Evolutionary conservation across 2,888 invertebrate species (phyloP), one percentile per base, ranked within the genome.

Genomic region (Troides helena): DNA sequence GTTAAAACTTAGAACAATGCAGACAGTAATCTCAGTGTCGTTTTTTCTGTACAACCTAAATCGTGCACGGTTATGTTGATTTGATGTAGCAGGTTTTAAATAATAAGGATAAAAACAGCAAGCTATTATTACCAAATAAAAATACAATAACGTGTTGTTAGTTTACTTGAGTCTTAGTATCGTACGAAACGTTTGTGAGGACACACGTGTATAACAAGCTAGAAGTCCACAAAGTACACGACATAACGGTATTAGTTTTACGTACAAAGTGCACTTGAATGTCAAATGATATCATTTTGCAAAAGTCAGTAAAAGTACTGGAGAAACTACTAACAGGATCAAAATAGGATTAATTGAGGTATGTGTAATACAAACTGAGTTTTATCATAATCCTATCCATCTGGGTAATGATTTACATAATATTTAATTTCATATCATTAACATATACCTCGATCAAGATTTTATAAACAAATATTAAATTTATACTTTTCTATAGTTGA

Each of bases 131-230:
- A 61, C 21, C 61, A 43, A 63, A 53, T 17, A 63, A 56, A 2
- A 30, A n/a, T 30, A 63, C 36, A 30, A 56, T 36, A 7, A 7
- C 10, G 23, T 12, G n/a, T 36, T 56, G 63, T 63, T 63, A 63
- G 63, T 63, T n/a, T 56, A 56, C 63, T n/a, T 30, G n/a, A 14
- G 17, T 63, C 36, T 63, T 56, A 63, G 63, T 63, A 23, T 18
- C 56, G 30, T 53, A 23, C 18, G 36, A 63, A 63, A n/a, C 53
- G 63, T 30, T 63, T 23, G 53, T 25, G 63, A n/a, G 56, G 18
- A 30, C 56, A 36, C 30, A 36, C 63, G 63, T 53, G n/a, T 25
- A 56, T 18, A 58, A 58, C 21, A 23, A 58, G 57, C 23, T 58
- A 58, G 57, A 23, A 58, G n/a, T 58, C 23, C 2, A 12, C 14